phyloP scores from a whole-genome alignment of 2,797 vertebrate species.

The Halcyon badia region DNA sequence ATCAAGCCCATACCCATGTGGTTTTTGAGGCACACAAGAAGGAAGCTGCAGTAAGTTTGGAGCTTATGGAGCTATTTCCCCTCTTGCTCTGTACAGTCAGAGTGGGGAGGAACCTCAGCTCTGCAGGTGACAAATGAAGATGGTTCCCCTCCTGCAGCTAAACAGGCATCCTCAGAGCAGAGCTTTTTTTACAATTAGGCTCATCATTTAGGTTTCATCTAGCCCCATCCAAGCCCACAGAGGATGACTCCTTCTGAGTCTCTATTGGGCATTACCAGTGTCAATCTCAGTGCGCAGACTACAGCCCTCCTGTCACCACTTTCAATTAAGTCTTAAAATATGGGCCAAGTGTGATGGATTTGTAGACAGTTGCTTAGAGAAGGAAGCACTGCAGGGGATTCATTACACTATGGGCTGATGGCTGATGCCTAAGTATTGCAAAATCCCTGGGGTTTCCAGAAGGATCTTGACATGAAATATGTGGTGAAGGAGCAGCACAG shows the following conservation, averaged over 20 bases:
- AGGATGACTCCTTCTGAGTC: neutral
- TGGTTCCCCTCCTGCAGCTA: neutral
- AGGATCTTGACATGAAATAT: neutral
- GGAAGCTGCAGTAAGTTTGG: neutral
- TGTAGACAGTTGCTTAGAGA: slow-evolving; percentile 2
- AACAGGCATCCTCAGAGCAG: neutral
- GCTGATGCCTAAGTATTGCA: neutral
- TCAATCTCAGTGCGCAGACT: neutral
- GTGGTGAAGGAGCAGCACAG: neutral
- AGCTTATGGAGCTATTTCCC: neutral
- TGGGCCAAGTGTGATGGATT: neutral
- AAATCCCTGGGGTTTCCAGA: slow-evolving; percentile 7
- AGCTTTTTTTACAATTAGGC: neutral
- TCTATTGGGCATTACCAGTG: neutral
- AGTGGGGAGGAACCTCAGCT: neutral
- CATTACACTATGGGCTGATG: neutral
- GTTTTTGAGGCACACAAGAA: neutral
- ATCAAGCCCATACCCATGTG: neutral
- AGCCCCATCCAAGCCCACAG: neutral
- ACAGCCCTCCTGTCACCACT: neutral
- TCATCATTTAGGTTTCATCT: neutral
- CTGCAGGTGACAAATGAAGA: neutral
- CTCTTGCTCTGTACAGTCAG: neutral
- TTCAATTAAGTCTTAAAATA: slow-evolving; percentile 41
- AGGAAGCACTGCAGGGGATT: slow-evolving; percentile 2